Evolutionary conservation across 1,140 invertebrate species (phyloP), one percentile per base, ranked within the genome.

Genomic region (Eurosta solidaginis): DNA sequence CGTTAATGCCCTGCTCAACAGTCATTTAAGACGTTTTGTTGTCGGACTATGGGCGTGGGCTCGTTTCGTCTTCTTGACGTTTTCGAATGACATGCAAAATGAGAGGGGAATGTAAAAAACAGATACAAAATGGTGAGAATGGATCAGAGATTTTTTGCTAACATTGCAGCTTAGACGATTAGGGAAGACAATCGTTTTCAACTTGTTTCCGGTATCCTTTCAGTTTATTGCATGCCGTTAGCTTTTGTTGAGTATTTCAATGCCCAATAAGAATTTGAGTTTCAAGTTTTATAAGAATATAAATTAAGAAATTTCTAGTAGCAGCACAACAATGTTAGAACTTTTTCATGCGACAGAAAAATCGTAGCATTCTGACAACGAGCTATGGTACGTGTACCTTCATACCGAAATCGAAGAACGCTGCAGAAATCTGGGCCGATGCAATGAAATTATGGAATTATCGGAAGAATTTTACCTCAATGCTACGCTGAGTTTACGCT

Each of bases 141-240:
- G 45, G 3, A 47, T 9, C 45, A 47, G 45, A 3, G n/a, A n/a
- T 17, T 47, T 12, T 47, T 20, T 0, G 59, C 59, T 68, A 33
- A 68, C 59, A 68, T 29, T 68, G 59, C 33, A n/a, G 22, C 59
- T 42, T 68, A 9, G 40, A n/a, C 33, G 59, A 12, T 42, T 68
- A 68, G 40, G 14, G 59, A 36, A 68, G 59, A 68, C 59, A 68
- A 68, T 68, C 33, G 59, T 68, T 33, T 42, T 22, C 59, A 42
- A 68, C 17, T n/a, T 68, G 59, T 68, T 42, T 40, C 59, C 59
- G 59, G 6, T 68, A 68, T 68, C 59, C 59, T 68, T 68, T 68
- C 7, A 42, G 59, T 33, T 68, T 22, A 68, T 68, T 68, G 20
- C 40, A 17, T 20, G 33, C 27, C 59, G 17, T 68, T 20, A 68